Base-by-base conservation (phyloP, 2,888 invertebrate species). In the Trimorus sp. region DNA sequence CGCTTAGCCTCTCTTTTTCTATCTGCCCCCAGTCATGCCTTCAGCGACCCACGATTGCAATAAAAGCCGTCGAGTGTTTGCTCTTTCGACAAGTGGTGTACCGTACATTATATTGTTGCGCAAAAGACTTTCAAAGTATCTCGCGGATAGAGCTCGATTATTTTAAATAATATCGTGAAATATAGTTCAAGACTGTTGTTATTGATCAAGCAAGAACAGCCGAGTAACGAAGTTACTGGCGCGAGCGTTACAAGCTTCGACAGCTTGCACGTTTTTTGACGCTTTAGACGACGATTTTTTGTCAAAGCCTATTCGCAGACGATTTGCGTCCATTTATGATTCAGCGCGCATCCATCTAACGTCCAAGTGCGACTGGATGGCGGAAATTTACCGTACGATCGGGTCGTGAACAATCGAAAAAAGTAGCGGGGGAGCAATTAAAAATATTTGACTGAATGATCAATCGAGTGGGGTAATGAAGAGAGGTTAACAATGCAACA, bases 21-120 rank as follows among this genome's bases (percentile, higher is more conserved):
- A 8, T 66, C 15, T 38, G 71, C 71, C 53, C 58, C 36, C 42
- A 62, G 66, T 60, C 69, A 59, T 68, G 76, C 76, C 71, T 75
- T 66, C 58, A 68, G 62, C 62, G 56, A 76, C 42, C 54, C 62
- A 54, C 53, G 69, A 76, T 75, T 76, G 71, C 71, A 81, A 80
- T 76, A 80, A 80, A 80, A 76, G 81, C 74, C 51, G 69, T 80
- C 74, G 54, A 75, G 79, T 75, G 79, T 80, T 80, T 80, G 65
- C 75, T 59, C 74, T 58, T 65, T 69, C 70, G 68, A 75, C 70
- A 70, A 80, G 79, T 70, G 75, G 59, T 76, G 62, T 80, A 70
- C 70, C 56, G 69, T 56, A 75, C 70, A 75, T 80, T 74, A 75
- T 75, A 75, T 70, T 75, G 66, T 71, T 70, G 65, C 60, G 54